Conservation (phyloP, 2,888 invertebrate genomes). For the Tyria jacobaeae region DNA sequence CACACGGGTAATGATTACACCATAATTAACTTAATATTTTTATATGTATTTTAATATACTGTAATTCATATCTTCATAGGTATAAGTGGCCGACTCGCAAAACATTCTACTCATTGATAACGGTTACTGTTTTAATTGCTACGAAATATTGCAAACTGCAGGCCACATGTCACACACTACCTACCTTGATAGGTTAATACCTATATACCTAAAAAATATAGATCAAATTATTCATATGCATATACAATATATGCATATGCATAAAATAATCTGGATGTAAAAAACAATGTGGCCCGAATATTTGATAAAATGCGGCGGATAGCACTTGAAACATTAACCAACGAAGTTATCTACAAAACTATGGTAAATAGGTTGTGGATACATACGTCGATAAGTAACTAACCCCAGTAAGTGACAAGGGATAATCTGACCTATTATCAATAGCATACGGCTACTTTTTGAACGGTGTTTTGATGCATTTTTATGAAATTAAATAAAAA, state of each 20-base stretch:
- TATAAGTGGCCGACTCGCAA: slow-evolving; percentile 77
- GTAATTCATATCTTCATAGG: slow-evolving; percentile 85
- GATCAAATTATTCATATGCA: slow-evolving; percentile 7
- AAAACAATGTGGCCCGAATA: slow-evolving; percentile 27
- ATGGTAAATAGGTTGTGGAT: slow-evolving; percentile 66
- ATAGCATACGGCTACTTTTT: slow-evolving; percentile 85
- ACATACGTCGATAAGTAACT: slow-evolving; percentile 59
- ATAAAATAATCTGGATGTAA: slow-evolving; percentile 18
- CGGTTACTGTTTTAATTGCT: slow-evolving; percentile 42
- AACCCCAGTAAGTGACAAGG: slow-evolving; percentile 79
- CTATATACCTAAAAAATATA: slow-evolving; percentile 16
- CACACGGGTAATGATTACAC: slow-evolving; percentile 65
- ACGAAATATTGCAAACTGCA: slow-evolving; percentile 13
- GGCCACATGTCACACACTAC: slow-evolving; percentile 33
- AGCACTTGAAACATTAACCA: slow-evolving; percentile 56
- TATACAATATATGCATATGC: slow-evolving; percentile 15
- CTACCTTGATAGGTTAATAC: slow-evolving; percentile 38
- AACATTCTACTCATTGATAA: slow-evolving; percentile 75
- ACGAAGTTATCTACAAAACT: slow-evolving; percentile 63
- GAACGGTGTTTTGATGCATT: slow-evolving; percentile 85
- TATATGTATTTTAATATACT: slow-evolving; percentile 85
- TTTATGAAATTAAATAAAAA: slow-evolving; percentile 70
- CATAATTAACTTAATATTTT: slow-evolving; percentile 81
- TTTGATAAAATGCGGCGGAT: slow-evolving; percentile 2
- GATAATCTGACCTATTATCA: slow-evolving; percentile 79